Percentiles rank a stretch among this genome's conserved stretches.
Evolutionary conservation across 1,140 invertebrate genomes (phyloP).

Genomic region (Oryzaephilus surinamensis): DNA sequence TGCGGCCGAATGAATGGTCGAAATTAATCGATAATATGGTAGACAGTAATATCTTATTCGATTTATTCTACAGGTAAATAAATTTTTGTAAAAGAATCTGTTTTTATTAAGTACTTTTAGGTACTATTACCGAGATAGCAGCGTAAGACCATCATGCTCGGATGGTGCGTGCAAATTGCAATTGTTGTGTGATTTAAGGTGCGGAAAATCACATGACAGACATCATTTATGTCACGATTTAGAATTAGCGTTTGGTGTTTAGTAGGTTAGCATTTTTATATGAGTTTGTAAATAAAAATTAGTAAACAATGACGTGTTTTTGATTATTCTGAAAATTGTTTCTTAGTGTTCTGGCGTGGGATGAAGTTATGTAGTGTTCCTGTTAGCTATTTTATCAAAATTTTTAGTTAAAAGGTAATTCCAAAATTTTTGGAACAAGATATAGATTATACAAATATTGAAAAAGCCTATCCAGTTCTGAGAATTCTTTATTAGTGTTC

Average conservation of each 20-base stretch:
- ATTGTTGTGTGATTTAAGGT: conserved; percentile 32
- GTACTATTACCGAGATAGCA: conserved; percentile 30
- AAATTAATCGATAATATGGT: conserved; percentile 34
- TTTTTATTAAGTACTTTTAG: conserved; percentile 17
- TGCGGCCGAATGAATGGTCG: conserved; percentile 33
- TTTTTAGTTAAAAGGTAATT: too few relatives aligned
- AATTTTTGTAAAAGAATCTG: conserved; percentile 1
- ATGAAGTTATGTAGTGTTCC: too few relatives aligned
- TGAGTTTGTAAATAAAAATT: too few relatives aligned
- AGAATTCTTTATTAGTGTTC: too few relatives aligned
- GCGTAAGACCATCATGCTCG: conserved; percentile 21
- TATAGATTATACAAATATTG: too few relatives aligned
- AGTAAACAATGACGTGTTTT: too few relatives aligned
- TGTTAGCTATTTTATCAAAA: too few relatives aligned
- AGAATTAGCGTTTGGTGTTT: conserved; percentile 13
- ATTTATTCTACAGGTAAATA: conserved; percentile 34
- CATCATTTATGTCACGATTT: conserved; percentile 26
- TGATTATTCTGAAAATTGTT: too few relatives aligned
- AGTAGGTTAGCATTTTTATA: too few relatives aligned
- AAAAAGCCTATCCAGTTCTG: too few relatives aligned
- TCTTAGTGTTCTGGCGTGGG: too few relatives aligned
- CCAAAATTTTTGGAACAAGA: too few relatives aligned
- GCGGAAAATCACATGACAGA: conserved; percentile 28
- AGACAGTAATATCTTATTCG: conserved; percentile 31
- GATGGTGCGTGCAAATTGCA: conserved; percentile 26